Evolutionary conservation across 2,113 vertebrate genomes (phyloP).

Genomic region (Stercorarius parasiticus): DNA sequence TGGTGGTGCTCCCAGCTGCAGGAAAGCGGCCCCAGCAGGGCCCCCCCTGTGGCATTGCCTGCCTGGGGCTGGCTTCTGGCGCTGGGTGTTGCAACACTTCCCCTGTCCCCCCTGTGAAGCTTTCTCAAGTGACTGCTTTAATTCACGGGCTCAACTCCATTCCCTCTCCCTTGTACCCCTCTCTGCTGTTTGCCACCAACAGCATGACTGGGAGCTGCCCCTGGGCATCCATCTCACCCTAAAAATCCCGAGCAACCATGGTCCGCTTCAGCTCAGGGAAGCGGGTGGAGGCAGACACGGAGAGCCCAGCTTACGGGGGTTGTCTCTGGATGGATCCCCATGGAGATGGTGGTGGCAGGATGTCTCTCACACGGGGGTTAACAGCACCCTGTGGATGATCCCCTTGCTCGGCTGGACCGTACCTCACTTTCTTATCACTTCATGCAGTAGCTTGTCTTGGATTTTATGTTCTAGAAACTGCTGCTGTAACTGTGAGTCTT

Average conservation of each 20-base stretch:
- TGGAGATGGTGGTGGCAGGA: accelerated
- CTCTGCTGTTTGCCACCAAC: accelerated
- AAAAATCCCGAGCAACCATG: background rate
- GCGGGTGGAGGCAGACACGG: background rate
- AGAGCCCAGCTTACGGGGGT: background rate
- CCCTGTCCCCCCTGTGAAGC: background rate
- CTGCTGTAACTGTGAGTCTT: slow-evolving; percentile 71
- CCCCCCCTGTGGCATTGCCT: background rate
- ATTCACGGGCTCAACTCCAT: accelerated
- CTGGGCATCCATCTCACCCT: accelerated
- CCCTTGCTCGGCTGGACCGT: slow-evolving; percentile 61
- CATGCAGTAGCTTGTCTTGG: slow-evolving; percentile 67
- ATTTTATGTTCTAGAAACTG: slow-evolving; percentile 64
- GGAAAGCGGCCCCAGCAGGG: background rate
- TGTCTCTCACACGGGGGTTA: background rate
- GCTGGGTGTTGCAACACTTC: background rate
- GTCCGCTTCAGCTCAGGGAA: background rate
- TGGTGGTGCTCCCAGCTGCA: accelerated
- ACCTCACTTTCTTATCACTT: slow-evolving; percentile 75
- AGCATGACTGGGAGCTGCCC: background rate
- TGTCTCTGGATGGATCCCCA: accelerated
- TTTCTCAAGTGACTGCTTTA: background rate
- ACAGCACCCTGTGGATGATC: background rate
- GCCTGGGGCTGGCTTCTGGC: background rate
- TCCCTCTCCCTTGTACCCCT: background rate